Percentiles rank a stretch among this genome's conserved stretches.
Evolutionary conservation across 2,888 invertebrate species (phyloP).

Genomic region (Stenodema calcarata): DNA sequence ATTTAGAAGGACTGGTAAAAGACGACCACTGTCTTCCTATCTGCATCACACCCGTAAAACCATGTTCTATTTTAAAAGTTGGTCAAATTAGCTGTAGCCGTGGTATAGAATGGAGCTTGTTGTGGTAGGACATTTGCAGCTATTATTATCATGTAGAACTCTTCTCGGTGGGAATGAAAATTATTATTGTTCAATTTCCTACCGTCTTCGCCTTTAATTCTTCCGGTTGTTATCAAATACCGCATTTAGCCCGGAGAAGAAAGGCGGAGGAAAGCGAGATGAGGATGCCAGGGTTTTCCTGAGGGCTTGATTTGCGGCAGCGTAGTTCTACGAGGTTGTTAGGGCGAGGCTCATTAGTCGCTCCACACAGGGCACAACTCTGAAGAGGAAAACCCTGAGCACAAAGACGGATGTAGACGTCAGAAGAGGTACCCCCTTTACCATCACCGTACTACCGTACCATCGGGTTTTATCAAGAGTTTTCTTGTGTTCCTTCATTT

Average conservation of each 20-base stretch:
- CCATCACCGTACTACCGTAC: background rate
- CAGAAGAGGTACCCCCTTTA: background rate
- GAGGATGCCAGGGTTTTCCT: background rate
- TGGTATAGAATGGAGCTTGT: no score
- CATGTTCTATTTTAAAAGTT: no score
- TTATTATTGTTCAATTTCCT: no score
- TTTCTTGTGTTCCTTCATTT: background rate
- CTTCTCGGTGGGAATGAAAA: no score
- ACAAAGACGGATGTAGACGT: constrained; percentile 2
- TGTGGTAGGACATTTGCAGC: no score
- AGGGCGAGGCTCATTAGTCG: background rate
- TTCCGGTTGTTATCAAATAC: background rate
- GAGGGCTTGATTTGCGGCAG: background rate
- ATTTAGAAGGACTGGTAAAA: no score
- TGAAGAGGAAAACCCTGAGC: background rate
- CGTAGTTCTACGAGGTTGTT: background rate
- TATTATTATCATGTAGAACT: no score
- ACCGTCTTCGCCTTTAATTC: no score
- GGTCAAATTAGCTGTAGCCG: no score
- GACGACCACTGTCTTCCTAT: no score
- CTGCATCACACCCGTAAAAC: no score
- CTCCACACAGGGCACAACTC: background rate
- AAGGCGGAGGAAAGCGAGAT: background rate
- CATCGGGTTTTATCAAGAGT: background rate
- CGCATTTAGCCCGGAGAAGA: background rate